Evolutionary conservation across 2,797 vertebrate genomes (phyloP).

Genomic region (Aulostomus chinensis): DNA sequence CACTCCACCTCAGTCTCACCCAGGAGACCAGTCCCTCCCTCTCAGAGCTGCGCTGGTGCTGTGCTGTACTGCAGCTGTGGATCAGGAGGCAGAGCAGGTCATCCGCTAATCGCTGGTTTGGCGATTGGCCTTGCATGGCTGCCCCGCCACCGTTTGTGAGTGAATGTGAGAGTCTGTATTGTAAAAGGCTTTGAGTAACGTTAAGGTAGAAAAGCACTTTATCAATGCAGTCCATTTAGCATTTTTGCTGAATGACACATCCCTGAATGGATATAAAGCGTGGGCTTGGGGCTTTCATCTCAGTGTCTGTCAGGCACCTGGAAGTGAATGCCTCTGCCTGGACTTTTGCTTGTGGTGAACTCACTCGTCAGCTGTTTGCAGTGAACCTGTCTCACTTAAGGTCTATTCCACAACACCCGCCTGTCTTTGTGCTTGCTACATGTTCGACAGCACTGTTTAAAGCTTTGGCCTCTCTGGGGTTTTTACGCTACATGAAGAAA

Average conservation of each 20-base stretch:
- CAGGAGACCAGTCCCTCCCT: no score
- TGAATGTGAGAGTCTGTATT: no score
- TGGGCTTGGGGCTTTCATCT: slow-evolving; percentile 35
- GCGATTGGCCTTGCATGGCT: no score
- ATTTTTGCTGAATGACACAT: slow-evolving; percentile 20
- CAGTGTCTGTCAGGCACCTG: slow-evolving; percentile 48
- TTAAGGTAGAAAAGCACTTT: not conserved
- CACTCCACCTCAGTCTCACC: slow-evolving; percentile 1
- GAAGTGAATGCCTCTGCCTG: slow-evolving; percentile 40
- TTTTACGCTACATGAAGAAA: slow-evolving; percentile 34
- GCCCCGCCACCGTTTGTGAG: no score
- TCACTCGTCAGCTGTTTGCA: slow-evolving; percentile 44
- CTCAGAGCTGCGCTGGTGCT: no score
- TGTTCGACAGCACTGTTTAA: slow-evolving; percentile 45
- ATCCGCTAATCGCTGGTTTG: no score
- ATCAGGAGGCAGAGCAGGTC: no score
- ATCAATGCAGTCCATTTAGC: not conserved
- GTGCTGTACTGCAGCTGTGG: no score
- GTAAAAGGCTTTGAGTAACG: not conserved
- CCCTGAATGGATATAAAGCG: slow-evolving; percentile 41
- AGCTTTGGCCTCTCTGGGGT: slow-evolving; percentile 24
- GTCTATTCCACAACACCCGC: slow-evolving; percentile 20
- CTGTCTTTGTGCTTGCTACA: slow-evolving; percentile 28
- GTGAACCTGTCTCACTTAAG: slow-evolving; percentile 28
- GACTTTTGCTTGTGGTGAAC: slow-evolving; percentile 37